Evolutionary conservation across 2,888 invertebrate species (phyloP), one percentile per base, ranked within the genome.

Genomic region (Rugalucina vietnamica): DNA sequence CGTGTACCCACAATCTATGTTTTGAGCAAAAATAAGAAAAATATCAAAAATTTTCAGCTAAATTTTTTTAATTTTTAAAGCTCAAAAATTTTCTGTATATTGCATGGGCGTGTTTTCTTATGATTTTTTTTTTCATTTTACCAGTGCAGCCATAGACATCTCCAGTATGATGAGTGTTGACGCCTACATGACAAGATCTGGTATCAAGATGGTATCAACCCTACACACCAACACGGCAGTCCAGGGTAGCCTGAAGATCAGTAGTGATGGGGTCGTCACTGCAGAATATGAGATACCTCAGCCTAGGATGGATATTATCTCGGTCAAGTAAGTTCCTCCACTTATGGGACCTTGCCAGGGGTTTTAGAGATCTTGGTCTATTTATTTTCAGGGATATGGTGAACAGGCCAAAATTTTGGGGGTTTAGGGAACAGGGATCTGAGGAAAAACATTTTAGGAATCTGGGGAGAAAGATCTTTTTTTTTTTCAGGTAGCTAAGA

Each of bases 121-220:
- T n/a, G n/a, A n/a, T n/a, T n/a, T n/a, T 27, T 24, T 29, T 29
- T 60, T 60, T 60, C 10, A 12, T 60, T 70, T n/a, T 79, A 87
- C 18, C 93, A 98, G 98, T 91, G 97, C 98, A 79, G 97, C 98
- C 8, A 95, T 98, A 0, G 97, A 98, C 94, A 96, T 98, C 76
- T 97, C 97, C 5, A 97, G 97, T 0, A 97, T 97, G 1, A 98
- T 99, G 97, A 96, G 97, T 54, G 97, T 98, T 0, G 97, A 97
- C 90, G 97, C 97, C 0, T 97, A 97, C 80, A 96, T 97, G 78
- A 97, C 97, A n/a, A 96, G 96, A 2, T 97, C 97, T 18, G 98
- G 98, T 10, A 96, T 98, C 24, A 97, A 98, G 91, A 96, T 98
- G 12, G 97, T 97, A 92, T 97, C 97, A 87, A 97, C 97, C 72